Evolutionary conservation across 2,113 vertebrate species (phyloP).

Genomic region (Spilogale gracilis): DNA sequence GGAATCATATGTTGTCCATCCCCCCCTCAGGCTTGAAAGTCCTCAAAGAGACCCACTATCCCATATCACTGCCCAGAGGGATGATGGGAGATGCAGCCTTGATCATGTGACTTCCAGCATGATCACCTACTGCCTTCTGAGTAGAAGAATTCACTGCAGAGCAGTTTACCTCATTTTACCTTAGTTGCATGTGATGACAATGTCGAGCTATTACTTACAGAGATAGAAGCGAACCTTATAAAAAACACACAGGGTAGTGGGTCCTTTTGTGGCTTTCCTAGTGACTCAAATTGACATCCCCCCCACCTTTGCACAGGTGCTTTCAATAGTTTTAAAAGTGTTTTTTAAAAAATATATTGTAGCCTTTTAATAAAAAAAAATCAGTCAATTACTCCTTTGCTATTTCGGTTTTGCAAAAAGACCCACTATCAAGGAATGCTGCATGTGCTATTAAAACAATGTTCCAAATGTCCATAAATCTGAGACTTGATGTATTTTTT

Average conservation of each 20-base stretch:
- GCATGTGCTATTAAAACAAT: conserved; percentile 91
- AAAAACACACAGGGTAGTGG: conserved; percentile 96
- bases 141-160: conserved; percentile 95
- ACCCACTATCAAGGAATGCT: conserved; percentile 98
- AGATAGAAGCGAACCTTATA: conserved; percentile 88
- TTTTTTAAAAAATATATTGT: conserved; percentile 88
- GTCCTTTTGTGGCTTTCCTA: conserved; percentile 99
- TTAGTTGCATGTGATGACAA: conserved; percentile 92
- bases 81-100: conserved; percentile 97
- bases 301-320: conserved; percentile 89
- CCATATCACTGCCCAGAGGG: conserved; percentile 97
- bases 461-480: conserved; percentile 90
- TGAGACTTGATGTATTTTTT: conserved; percentile 89
- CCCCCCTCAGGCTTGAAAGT: conserved; percentile 99
- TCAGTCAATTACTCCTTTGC: conserved; percentile 85
- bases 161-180: conserved; percentile 95
- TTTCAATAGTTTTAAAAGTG: conserved; percentile 85
- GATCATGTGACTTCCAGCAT: conserved; percentile 97
- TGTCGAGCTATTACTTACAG: conserved; percentile 88
- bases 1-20: conserved; percentile 99
- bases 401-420: conserved; percentile 96
- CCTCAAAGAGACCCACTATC: conserved; percentile 99
- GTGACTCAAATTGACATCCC: conserved; percentile 88
- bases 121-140: conserved; percentile 96
- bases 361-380: conserved; percentile 88